Conservation (phyloP, 1,140 invertebrate species). For the Grapholita molesta region DNA sequence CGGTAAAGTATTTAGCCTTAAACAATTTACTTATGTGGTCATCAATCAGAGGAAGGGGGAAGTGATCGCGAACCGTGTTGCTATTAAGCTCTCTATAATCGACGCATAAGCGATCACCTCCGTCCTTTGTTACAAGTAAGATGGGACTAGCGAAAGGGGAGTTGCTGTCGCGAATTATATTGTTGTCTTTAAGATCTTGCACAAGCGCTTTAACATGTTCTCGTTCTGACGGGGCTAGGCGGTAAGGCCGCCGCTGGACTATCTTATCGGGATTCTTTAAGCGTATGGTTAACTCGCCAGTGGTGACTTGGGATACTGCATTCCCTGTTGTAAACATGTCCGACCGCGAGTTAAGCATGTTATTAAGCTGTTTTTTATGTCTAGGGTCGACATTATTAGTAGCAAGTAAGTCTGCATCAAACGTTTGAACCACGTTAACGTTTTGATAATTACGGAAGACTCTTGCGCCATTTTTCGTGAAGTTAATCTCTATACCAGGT, state of each 20-base stretch:
- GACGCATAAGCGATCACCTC: conserved; percentile 32
- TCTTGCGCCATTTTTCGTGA: conserved; percentile 4
- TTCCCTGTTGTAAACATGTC: conserved; percentile 29
- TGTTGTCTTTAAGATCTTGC: conserved; percentile 19
- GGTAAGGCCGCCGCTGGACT: conserved; percentile 39
- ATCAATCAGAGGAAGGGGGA: conserved; percentile 43
- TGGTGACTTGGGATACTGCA: conserved; percentile 20
- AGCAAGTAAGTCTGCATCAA: too few species aligned
- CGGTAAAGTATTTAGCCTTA: too few species aligned
- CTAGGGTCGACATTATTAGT: too few species aligned
- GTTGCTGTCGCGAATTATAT: conserved; percentile 24
- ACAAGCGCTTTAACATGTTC: conserved; percentile 25
- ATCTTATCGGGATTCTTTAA: conserved; percentile 21
- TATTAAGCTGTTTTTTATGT: too few species aligned
- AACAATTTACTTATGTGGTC: too few species aligned
- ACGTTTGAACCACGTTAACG: too few species aligned
- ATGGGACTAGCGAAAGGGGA: conserved; percentile 25
- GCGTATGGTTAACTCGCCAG: conserved; percentile 28
- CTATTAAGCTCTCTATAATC: conserved; percentile 32
- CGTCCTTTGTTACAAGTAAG: conserved; percentile 38
- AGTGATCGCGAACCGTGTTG: conserved; percentile 31
- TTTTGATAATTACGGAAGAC: too few species aligned
- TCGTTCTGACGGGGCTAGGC: conserved; percentile 35
- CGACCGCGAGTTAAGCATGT: too few species aligned
- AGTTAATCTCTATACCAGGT: conserved; percentile 26